A percentile compares a stretch with the other conserved stretches of the same genome.
These are phyloP conservation scores for Drosophila santomea DNA, from an alignment of 1,140 invertebrate genomes.

Conservation along the genomic window DNA sequence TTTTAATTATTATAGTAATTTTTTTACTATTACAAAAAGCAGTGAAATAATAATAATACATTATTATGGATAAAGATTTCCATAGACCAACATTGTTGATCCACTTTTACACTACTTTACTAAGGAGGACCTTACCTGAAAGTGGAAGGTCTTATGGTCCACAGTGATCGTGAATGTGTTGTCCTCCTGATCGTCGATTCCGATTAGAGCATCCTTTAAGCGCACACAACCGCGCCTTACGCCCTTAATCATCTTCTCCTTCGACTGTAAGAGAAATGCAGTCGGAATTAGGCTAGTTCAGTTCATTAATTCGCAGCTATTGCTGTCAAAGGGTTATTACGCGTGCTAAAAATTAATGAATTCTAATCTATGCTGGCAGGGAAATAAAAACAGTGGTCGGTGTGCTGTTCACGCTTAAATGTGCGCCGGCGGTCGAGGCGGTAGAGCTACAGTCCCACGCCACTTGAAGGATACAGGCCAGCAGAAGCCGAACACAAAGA, in stretches of 20 bases:
- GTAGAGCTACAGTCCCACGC: slow-evolving; percentile 6
- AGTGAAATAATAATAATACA: too few species aligned
- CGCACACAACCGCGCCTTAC: slow-evolving; percentile 97
- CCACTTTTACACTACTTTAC: too few species aligned
- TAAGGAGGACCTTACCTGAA: slow-evolving; percentile 87
- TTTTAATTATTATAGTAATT: not conserved
- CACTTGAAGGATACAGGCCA: slow-evolving; percentile 1
- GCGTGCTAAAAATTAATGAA: slow-evolving; percentile 6
- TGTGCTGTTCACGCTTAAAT: slow-evolving; percentile 80
- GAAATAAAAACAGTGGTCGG: slow-evolving; percentile 86
- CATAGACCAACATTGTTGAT: too few species aligned
- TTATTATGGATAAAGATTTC: not conserved
- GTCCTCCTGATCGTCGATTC: slow-evolving; percentile 99
- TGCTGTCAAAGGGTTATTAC: slow-evolving; percentile 10
- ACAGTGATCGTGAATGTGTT: slow-evolving; percentile 99
- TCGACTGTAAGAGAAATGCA: slow-evolving; percentile 90
- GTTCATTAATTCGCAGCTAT: slow-evolving; percentile 10
- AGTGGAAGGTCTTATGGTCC: slow-evolving; percentile 99
- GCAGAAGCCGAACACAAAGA: slow-evolving; percentile 6
- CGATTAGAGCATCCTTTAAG: slow-evolving; percentile 96
- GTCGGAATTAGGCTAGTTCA: slow-evolving; percentile 5
- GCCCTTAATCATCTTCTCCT: slow-evolving; percentile 99
- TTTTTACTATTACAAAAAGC: not conserved
- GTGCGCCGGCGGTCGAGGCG: slow-evolving; percentile 87
- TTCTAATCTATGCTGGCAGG: slow-evolving; percentile 61